Percentiles rank a stretch among this genome's conserved stretches.
Conservation (phyloP, 2,797 vertebrate genomes). For the Mormyrops boulengeri region DNA sequence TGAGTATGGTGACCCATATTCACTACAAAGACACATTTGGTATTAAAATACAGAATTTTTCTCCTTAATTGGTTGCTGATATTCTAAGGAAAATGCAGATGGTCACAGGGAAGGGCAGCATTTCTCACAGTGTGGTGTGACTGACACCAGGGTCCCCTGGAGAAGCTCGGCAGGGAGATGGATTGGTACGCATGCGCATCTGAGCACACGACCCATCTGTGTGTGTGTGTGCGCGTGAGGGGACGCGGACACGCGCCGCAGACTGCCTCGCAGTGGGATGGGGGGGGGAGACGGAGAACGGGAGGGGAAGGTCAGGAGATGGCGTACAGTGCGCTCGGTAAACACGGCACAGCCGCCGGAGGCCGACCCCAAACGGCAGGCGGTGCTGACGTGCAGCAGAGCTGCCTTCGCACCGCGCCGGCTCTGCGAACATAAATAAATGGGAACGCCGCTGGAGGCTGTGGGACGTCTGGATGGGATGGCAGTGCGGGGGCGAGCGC, state of each 20-base stretch:
- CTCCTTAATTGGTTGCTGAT: background rate
- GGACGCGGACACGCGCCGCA: slow-evolving; percentile 29
- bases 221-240: background rate
- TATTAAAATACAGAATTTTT: background rate
- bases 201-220: background rate
- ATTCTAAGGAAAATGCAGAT: background rate
- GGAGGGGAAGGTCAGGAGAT: slow-evolving; percentile 21
- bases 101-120: background rate
- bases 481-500: background rate
- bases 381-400: background rate
- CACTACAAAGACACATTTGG: background rate
- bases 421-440: background rate
- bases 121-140: background rate
- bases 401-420: background rate
- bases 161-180: background rate
- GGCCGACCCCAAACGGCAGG: background rate
- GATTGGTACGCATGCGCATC: background rate
- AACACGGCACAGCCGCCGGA: background rate
- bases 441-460: background rate
- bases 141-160: background rate
- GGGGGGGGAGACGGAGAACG: slow-evolving; percentile 28
- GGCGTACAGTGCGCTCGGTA: background rate
- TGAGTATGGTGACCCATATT: background rate
- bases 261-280: slow-evolving; percentile 51
- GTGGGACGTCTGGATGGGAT: background rate